Evolutionary conservation across 2,113 vertebrate species (phyloP), one percentile per base, ranked within the genome.

Genomic region (Dicentrarchus labrax): DNA sequence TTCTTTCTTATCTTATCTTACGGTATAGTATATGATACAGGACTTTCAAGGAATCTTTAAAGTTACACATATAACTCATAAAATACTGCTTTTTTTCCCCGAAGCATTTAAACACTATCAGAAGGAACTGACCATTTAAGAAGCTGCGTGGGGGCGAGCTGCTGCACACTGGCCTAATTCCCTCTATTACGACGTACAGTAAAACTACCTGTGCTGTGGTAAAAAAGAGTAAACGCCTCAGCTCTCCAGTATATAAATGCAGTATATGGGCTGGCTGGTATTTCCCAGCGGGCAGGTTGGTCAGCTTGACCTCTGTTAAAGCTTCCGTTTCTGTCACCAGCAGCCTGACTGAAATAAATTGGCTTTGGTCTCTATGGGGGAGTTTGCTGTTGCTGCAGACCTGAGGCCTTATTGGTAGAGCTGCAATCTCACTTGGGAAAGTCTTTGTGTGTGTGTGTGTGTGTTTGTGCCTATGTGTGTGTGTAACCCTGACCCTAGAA

Each of bases 331-430:
- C 87, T 93, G 93, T 94, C 93, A 92, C 90, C 90, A 81, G 87
- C 80, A 90, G 88, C 81, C 85, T 74, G 86, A 91, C 90, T 78
- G 89, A 92, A 93, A 94, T 93, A 94, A 94, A 94, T 94, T 94
- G 93, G 92, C 91, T 94, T 81, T 38, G 86, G 93, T 93, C 93
- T 94, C 93, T 30, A 74, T 84, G 90, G 92, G 71, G 84, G 78
- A 78, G 80, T 87, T 80, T 89, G 85, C 77, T 84, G 83, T 82
- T 88, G 84, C 85, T 84, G 93, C 80, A 80, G 87, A 90, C 87
- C 87, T 51, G 64, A 68, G 84, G 86, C 89, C 88, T 86, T 83
- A 90, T 82, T 88, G 92, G 91, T 79, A 51, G 75, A 86, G 41
- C 73, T 41, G n/a, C 83, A 83, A 84, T 64, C 81, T 80, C 82